Base-by-base conservation (phyloP, 1,140 invertebrate genomes). In the Listronotus bonariensis region DNA sequence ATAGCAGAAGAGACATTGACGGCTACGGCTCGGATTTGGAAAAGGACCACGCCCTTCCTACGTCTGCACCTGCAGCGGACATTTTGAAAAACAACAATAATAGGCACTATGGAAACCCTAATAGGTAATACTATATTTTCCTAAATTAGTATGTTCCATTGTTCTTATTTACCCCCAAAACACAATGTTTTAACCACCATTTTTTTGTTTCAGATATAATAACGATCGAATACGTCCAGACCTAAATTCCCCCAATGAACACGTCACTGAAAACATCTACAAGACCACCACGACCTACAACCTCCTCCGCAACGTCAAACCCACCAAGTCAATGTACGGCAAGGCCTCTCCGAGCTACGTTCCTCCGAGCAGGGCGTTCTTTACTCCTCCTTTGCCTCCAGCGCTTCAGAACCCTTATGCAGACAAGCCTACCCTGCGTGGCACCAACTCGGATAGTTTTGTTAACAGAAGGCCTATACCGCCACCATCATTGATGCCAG, bases 351-450 rank as follows among this genome's bases (percentile, higher is more conserved):
- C 89, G 12, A 90, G 88, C n/a, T 92, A 92, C 78, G 88, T 89
- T 10, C 90, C 90, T 10, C 90, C 91, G 3, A 87, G 87, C 15
- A 78, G 90, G 60, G 83, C 88, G 2, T 87, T 90, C 65, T 89
- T 92, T 76, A 92, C 90, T 0, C 90, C 91, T 0, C 89, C 90
- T 0, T 72, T 92, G 53, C 90, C 90, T 6, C 88, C 88, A 1
- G 89, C 90, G 75, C 90, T 89, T 72, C 82, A 86, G 14, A 90
- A 92, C 79, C 90, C 91, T 0, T 92, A 92, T 74, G 89, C 89
- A 3, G 89, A 93, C 72, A 92, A 92, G 75, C 90, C 90, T 32
- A 92, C 90, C 6, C 77, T 92, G 40, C 82, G 90, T 68, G 91
- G 90, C 62, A 84, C 83, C 12, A 87, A 88, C 71, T 82, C 85